Base-by-base conservation (phyloP, 2,113 vertebrate species). In the Chaenocephalus aceratus region DNA sequence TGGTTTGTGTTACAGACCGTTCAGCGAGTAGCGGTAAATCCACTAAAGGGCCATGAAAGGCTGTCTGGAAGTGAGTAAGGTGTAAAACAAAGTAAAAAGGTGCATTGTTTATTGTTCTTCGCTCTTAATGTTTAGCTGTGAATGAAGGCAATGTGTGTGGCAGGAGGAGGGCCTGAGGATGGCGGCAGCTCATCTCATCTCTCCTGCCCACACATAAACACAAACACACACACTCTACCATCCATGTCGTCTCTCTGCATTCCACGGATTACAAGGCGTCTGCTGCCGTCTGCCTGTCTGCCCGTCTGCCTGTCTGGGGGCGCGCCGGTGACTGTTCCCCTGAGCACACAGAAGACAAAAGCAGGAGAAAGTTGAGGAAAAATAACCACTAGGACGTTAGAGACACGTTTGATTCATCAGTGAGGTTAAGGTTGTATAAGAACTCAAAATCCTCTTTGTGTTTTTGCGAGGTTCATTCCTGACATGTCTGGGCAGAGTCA, bases 221-320 rank as follows among this genome's bases (percentile, higher is more conserved):
- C 75, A 86, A 65, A 89, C 76, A 63, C 77, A 49, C 34, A 10
- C 30, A 16, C 65, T 59, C 49, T n/a, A 5, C 72, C 70, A 52
- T 77, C 75, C 60, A 82, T 79, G 88, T 80, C 9, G 89, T 89
- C 87, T 48, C 51, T 83, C 81, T 21, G 52, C 92, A 92, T 93
- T 92, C 91, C 88, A 44, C 0, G 76, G 85, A 89, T 91, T 91
- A 83, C 88, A 61, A 69, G 75, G 79, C 85, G 88, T 92, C 91
- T 92, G 78, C 82, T 79, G 58, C 77, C 82, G 86, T 88, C 86
- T 90, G 83, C 61, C 77, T 83, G 86, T 88, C 86, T 90, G 83
- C 61, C 61, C 76, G 59, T 73, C 80, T 44, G 83, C 65, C 77
- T 85, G 86, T 88, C 86, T 90, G 83, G 58, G 81, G 77, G 79